These are phyloP conservation scores for Apodemus speciosus DNA, from an alignment of 2,113 vertebrate genomes.

Conservation along the genomic window DNA sequence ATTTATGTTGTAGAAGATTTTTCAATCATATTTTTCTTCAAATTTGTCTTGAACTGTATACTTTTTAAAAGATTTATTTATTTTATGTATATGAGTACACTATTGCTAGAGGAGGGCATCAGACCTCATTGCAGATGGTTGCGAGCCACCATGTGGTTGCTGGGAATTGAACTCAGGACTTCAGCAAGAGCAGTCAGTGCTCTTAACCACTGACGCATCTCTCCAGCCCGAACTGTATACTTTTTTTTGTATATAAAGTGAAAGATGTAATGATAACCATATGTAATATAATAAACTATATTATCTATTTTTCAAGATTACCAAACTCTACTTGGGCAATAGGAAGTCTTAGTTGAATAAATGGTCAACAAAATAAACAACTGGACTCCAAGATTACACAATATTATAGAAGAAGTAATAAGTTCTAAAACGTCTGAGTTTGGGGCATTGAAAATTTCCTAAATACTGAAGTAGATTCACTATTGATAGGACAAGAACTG, in stretches of 20 bases:
- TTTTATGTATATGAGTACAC: no score
- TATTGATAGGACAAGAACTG: constrained; percentile 43
- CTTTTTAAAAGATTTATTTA: neutral
- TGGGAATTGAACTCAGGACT: no score
- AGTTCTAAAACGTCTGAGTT: neutral
- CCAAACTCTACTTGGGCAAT: neutral
- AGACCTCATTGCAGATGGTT: no score
- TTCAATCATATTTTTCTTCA: constrained; percentile 17
- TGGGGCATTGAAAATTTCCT: neutral
- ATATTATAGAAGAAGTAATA: neutral
- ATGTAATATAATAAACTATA: neutral
- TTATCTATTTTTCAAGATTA: neutral
- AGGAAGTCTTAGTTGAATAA: neutral
- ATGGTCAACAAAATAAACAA: neutral
- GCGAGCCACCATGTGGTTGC: no score
- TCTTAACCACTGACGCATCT: no score
- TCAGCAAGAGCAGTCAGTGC: no score
- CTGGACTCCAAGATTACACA: neutral
- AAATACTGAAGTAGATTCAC: neutral
- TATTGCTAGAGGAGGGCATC: no score
- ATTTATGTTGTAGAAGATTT: neutral
- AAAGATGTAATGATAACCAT: neutral
- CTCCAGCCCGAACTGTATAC: no score
- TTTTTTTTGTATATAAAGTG: neutral
- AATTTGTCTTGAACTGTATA: neutral